phyloP scores from a whole-genome alignment of 2,797 vertebrate genomes.

The Poeciliopsis presidionis region DNA sequence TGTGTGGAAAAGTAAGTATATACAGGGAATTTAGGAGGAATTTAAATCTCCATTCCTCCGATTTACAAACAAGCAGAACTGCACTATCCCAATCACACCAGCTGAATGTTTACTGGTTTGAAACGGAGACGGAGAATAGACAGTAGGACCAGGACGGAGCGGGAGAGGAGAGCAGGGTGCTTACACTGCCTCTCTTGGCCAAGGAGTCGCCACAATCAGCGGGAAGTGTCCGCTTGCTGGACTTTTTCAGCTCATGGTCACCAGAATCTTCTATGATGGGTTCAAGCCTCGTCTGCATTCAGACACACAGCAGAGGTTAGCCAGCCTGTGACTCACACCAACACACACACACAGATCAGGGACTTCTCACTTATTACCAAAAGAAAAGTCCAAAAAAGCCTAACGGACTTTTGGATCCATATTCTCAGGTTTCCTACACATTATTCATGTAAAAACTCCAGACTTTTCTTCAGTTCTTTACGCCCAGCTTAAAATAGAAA shows the following conservation, averaged over 20 bases:
- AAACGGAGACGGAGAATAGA: conserved; percentile 13
- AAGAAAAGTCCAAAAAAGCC: not conserved
- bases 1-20: conserved; percentile 3
- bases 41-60: conserved; percentile 12
- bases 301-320: conserved; percentile 76
- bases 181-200: conserved; percentile 99
- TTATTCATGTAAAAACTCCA: not conserved
- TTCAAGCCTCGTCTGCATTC: conserved; percentile 95
- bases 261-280: conserved; percentile 97
- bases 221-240: conserved; percentile 98
- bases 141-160: conserved; percentile 22
- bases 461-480: not conserved
- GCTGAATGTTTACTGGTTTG: conserved; percentile 18
- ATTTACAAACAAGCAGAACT: conserved; percentile 12
- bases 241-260: conserved; percentile 99
- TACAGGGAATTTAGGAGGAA: conserved; percentile 22
- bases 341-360: conserved; percentile 15
- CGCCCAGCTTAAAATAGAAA: not conserved
- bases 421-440: not conserved
- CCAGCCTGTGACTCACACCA: conserved; percentile 31
- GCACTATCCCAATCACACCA: conserved; percentile 15
- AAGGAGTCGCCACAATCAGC: conserved; percentile 99
- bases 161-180: conserved; percentile 75
- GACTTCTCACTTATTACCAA: not conserved
- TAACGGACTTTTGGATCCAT: not conserved